Percentiles rank a stretch among this genome's conserved stretches.
Evolutionary conservation across 2,113 vertebrate species (phyloP).

Genomic region (Psephotus haematonotus): DNA sequence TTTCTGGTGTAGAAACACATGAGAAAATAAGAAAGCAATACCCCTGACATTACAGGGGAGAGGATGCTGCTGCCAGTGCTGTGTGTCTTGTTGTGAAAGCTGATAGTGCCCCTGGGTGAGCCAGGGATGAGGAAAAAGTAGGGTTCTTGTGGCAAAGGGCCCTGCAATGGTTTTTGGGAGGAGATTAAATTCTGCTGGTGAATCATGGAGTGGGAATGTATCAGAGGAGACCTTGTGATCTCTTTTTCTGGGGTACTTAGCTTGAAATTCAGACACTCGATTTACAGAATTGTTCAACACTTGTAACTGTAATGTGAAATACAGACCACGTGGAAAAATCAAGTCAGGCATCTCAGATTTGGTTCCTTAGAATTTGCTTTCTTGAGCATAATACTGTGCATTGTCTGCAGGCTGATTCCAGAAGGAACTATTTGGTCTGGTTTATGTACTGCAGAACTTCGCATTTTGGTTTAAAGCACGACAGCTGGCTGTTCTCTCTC

Average conservation of each 20-base stretch:
- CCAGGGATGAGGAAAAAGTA: rapidly evolving
- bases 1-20: neutral
- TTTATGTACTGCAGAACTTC: neutral
- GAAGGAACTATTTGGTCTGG: neutral
- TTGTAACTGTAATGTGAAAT: neutral
- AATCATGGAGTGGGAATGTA: neutral
- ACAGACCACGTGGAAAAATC: neutral
- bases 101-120: neutral
- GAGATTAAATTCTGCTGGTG: neutral
- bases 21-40: neutral
- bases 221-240: neutral
- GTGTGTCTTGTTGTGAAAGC: neutral
- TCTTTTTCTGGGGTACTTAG: neutral
- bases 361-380: neutral
- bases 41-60: rapidly evolving
- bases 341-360: neutral
- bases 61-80: neutral
- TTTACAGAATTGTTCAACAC: neutral
- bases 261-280: neutral
- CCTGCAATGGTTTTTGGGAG: rapidly evolving
- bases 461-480: neutral
- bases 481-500: neutral
- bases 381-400: neutral
- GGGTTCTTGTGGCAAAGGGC: neutral
- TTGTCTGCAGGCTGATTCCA: neutral